Evolutionary conservation across 2,888 invertebrate species (phyloP), one percentile per base, ranked within the genome.

Genomic region (Euproctis similis): DNA sequence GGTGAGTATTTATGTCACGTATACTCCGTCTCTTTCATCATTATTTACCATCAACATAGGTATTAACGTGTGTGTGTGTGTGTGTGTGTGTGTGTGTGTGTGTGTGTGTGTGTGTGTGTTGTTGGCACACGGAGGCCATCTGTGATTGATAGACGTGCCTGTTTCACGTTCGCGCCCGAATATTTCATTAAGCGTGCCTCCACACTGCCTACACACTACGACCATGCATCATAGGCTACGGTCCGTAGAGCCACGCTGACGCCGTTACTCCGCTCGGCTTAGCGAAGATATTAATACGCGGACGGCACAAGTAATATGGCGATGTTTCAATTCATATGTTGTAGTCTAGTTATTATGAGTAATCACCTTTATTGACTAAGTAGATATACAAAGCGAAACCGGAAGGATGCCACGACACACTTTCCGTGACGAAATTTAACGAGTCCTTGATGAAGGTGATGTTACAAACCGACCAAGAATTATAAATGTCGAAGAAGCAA

Each of bases 131-230:
- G 57, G 59, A 61, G 53, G 67, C 63, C 67, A 70, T 65, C 68
- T 72, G 69, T 77, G 73, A 81, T 78, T 70, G 77, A 82, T 77
- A 59, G 50, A 54, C 54, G 59, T 62, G 77, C 72, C 73, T 58
- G 62, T 66, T 74, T 66, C 72, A 70, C 64, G 69, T 62, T 64
- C 60, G 63, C 65, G 54, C 53, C n/a, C 67, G 69, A 71, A 81
- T 81, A 80, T 81, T 81, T 82, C 77, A 81, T 77, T 80, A 77
- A 68, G 64, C 64, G 67, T 65, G 69, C 68, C 66, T 59, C n/a
- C n/a, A n/a, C n/a, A n/a, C n/a, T 57, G 65, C 59, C 61, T 61
- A 61, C 66, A 71, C 64, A 46, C 53, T n/a, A n/a, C n/a, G n/a
- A 66, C 74, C 65, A 78, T 81, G 80, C 65, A 77, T 81, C 81